Percentiles rank a stretch among this genome's conserved stretches.
These are phyloP conservation scores for Hycleus phaleratus DNA, from an alignment of 1,140 invertebrate genomes.

Conservation along the genomic window DNA sequence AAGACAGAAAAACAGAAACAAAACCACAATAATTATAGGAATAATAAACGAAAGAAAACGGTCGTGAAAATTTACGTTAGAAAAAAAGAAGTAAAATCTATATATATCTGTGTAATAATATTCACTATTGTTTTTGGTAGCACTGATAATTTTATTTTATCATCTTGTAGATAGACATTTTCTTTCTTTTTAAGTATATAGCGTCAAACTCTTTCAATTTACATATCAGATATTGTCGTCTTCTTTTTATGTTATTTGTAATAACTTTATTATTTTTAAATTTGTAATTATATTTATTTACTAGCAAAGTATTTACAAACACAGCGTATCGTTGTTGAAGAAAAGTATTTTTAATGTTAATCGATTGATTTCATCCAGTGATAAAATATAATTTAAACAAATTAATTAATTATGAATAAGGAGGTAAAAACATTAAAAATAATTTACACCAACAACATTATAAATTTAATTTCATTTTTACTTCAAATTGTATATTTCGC, in stretches of 20 bases:
- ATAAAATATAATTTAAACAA: too few species aligned
- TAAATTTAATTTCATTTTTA: conserved; percentile 1
- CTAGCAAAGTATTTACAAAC: neutral
- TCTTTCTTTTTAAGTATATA: neutral
- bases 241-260: neutral
- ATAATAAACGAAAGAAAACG: too few species aligned
- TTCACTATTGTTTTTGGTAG: conserved; percentile 30
- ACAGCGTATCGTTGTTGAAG: conserved; percentile 1
- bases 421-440: conserved; percentile 7
- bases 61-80: too few species aligned
- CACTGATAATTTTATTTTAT: conserved; percentile 25
- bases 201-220: conserved; percentile 2
- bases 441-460: conserved; percentile 7
- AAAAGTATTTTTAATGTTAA: conserved; percentile 12
- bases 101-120: conserved; percentile 7
- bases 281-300: conserved; percentile 4
- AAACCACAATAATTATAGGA: neutral
- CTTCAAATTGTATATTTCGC: conserved; percentile 7
- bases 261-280: conserved; percentile 6
- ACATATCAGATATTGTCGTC: conserved; percentile 11
- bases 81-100: conserved; percentile 4
- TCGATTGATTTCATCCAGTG: neutral
- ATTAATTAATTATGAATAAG: conserved; percentile 4
- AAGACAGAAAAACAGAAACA: neutral
- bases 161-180: conserved; percentile 2